These are phyloP conservation scores for Epinephelus fuscoguttatus DNA, from an alignment of 2,113 vertebrate species.

Conservation along the genomic window DNA sequence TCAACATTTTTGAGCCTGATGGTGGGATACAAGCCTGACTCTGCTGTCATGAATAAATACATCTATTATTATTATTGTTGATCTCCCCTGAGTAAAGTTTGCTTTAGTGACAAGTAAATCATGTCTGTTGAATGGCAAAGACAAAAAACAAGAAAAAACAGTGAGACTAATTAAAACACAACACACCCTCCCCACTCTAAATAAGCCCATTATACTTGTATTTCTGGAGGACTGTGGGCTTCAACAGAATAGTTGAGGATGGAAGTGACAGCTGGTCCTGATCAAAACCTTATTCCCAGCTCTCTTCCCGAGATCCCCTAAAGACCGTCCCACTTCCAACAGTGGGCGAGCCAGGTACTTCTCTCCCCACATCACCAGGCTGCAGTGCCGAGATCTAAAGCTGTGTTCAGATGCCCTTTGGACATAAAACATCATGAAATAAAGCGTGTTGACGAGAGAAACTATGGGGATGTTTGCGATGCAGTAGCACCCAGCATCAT, in stretches of 20 bases:
- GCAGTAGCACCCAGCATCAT: constrained; percentile 63
- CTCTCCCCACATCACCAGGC: constrained; percentile 66
- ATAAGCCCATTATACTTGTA: constrained; percentile 50
- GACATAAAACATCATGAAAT: constrained; percentile 73
- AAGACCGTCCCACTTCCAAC: constrained; percentile 76
- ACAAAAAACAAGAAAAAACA: constrained; percentile 23
- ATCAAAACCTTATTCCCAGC: constrained; percentile 80
- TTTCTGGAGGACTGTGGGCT: constrained; percentile 56
- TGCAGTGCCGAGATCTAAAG: constrained; percentile 71
- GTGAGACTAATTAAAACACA: constrained; percentile 68
- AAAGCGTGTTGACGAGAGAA: constrained; percentile 42
- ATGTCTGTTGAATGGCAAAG: constrained; percentile 30
- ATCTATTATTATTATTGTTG: constrained; percentile 13
- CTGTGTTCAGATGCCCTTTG: constrained; percentile 74
- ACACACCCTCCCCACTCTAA: constrained; percentile 36
- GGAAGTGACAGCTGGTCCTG: constrained; percentile 83
- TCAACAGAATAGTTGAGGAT: constrained; percentile 69
- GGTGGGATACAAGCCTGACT: neutral
- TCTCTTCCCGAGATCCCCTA: constrained; percentile 72
- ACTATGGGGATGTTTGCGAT: constrained; percentile 65
- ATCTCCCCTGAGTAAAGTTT: constrained; percentile 16
- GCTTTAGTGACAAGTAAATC: constrained; percentile 33
- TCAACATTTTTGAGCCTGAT: neutral
- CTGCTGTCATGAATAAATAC: constrained; percentile 1
- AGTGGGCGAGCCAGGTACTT: constrained; percentile 69